Base-by-base conservation (phyloP, 2,797 vertebrate genomes). In the Phrynocephalus vlangalii region DNA sequence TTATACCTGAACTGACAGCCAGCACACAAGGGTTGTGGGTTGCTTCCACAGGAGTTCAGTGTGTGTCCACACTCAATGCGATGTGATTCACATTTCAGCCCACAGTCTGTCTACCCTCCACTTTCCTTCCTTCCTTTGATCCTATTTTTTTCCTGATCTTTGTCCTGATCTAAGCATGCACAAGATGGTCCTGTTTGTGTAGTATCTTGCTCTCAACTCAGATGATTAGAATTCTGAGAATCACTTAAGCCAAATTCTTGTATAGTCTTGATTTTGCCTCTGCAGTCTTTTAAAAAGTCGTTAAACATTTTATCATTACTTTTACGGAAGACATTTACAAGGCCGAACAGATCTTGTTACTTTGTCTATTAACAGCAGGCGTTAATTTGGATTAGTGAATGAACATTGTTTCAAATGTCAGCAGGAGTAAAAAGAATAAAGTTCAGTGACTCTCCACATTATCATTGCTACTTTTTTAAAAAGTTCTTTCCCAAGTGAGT, bases 221-320 rank as follows among this genome's bases (percentile, higher is more conserved):
- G 68, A 81, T 85, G 44, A 67, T 83, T 78, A 81, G 83, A 88
- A 10, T 87, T 84, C 82, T 28, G 72, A 80, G 26, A 84, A 60
- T n/a, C 38, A 38, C 71, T 75, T 75, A 81, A 75, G 38, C 2
- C n/a, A 77, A 67, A 67, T 87, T 75, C 63, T 84, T 60, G 76
- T 44, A 80, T 67, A 60, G 60, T 80, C 76, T 84, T 86, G 68
- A 44, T 79, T 76, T 86, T 90, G 70, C 56, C 56, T 28, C 6
- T 33, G 15, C 38, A 18, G 30, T 79, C 70, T 67, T 67, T 76
- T 48, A 73, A 73, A 78, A 79, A 73, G 77, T 30, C 75, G 73
- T 89, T 73, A 83, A 72, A 71, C 7, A 30, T 76, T 83, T 72
- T 80, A 18, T 71, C 71, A 13, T 67, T 80, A 38, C 70, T 73